Evolutionary conservation across 2,888 invertebrate genomes (phyloP), one percentile per base, ranked within the genome.

Genomic region (Archaeoteleia sp.): DNA sequence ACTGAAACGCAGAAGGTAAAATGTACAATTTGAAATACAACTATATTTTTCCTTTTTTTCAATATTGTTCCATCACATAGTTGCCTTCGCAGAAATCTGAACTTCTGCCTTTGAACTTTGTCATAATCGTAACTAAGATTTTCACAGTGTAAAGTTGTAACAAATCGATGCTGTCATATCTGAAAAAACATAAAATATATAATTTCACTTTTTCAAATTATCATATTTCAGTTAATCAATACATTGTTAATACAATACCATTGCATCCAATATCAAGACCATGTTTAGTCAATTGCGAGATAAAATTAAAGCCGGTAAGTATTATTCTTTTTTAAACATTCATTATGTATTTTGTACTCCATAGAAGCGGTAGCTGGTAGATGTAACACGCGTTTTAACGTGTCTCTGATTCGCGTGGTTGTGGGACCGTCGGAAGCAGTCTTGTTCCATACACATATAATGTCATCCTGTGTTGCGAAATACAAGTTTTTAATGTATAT

Each of bases 401-500:
- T 96, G 87, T 99, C 98, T 74, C 97, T 90, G 79, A 99, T 98
- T 80, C 97, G 90, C 73, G 92, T 91, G 77, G 95, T 96, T 73
- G 95, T 95, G 71, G 90, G 90, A 81, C 91, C 90, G 88, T 98
- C 97, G 71, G 93, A 91, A 49, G 98, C 96, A 74, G 95, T 97
- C 86, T 95, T 92, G 87, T 98, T 98, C 98, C 98, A 98, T 79
- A 98, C 92, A 73, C 97, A 96, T 81, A 98, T 90, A 84, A 96
- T 93, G 85, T 97, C 98, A 87, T 98, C 98, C 94, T 96, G 82
- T 9, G 46, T 35, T 27, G 15, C 14, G 8, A 46, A 45, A 20
- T n/a, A 29, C 12, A 35, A 3, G 8, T 35, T 10, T n/a, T n/a
- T 35, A 35, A 14, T 35, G 9, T 2, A 6, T 15, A 5, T n/a